Evolutionary conservation across 1,140 invertebrate genomes (phyloP).

Genomic region (Cyclargus thomasi): DNA sequence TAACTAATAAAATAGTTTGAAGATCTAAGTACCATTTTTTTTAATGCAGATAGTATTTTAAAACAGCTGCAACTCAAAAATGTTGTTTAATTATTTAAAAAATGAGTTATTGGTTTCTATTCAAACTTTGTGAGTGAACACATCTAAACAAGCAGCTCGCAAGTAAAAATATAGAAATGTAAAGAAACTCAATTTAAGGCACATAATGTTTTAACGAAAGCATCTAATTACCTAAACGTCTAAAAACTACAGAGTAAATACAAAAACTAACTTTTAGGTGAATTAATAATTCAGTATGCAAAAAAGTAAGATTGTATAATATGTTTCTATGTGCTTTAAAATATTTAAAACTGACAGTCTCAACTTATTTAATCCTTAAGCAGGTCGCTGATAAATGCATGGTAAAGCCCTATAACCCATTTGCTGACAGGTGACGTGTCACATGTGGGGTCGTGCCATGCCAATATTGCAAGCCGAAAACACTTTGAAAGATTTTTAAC

Average conservation of each 20-base stretch:
- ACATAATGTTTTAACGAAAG: conserved; percentile 2
- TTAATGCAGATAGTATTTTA: not conserved
- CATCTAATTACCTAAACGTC: conserved; percentile 12
- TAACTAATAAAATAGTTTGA: conserved; percentile 17
- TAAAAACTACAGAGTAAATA: conserved; percentile 18
- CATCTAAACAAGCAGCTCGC: conserved; percentile 12
- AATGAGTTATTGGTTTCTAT: not conserved
- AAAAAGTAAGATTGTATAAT: conserved; percentile 1
- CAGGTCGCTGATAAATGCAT: not conserved
- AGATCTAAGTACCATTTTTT: not conserved
- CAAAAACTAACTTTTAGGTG: not conserved
- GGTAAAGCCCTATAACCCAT: conserved; percentile 37
- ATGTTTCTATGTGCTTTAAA: not conserved
- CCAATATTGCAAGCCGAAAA: conserved; percentile 65
- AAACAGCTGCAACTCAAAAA: not conserved
- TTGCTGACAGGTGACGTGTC: conserved; percentile 41
- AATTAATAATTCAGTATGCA: not conserved
- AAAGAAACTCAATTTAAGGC: conserved; percentile 11
- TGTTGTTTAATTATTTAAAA: not conserved
- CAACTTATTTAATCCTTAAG: not conserved
- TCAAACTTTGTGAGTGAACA: not conserved
- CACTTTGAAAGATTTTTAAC: conserved; percentile 54
- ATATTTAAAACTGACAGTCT: not conserved
- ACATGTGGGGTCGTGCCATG: conserved; percentile 63
- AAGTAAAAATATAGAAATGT: conserved; percentile 15